These are phyloP conservation scores for Cheilosia scutellata DNA, from an alignment of 2,888 invertebrate genomes.

Conservation along the genomic window DNA sequence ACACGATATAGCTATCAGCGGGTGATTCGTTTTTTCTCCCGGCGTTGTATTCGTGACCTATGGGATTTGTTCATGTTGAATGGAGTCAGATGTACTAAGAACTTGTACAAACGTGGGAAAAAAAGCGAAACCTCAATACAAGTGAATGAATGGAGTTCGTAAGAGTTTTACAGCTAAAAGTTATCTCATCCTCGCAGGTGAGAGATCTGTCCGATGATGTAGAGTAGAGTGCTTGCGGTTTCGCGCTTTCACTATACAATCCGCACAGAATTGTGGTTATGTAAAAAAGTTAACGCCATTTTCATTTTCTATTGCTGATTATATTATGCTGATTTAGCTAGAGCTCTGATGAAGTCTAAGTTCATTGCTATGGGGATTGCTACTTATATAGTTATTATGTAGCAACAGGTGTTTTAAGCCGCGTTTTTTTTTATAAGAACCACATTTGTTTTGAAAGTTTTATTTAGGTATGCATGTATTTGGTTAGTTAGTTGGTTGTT, in stretches of 20 bases:
- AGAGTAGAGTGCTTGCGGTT: conserved; percentile 48
- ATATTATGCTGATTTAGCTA: conserved; percentile 35
- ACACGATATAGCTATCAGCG: conserved; percentile 49
- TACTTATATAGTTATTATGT: not conserved
- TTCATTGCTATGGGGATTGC: not conserved
- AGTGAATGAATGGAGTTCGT: conserved; percentile 37
- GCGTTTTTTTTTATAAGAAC: not conserved
- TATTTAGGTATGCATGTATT: no score
- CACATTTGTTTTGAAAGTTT: not conserved
- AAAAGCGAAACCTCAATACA: conserved; percentile 52
- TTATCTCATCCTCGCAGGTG: conserved; percentile 46
- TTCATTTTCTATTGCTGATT: conserved; percentile 30
- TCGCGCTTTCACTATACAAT: conserved; percentile 55
- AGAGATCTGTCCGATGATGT: conserved; percentile 25
- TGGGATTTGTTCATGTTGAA: conserved; percentile 61
- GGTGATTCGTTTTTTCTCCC: conserved; percentile 43
- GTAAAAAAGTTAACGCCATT: conserved; percentile 54
- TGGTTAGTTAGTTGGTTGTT: no score
- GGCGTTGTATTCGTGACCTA: conserved; percentile 39
- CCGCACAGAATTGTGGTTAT: conserved; percentile 56
- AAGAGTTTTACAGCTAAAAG: conserved; percentile 57
- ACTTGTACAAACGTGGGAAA: conserved; percentile 9
- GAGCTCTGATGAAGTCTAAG: conserved; percentile 9
- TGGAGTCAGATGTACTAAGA: conserved; percentile 47
- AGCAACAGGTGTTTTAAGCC: not conserved